A percentile compares a stretch with the other conserved stretches of the same genome.
phyloP scores from a whole-genome alignment of 2,113 vertebrate species.

The Drymodes brunneopygia region DNA sequence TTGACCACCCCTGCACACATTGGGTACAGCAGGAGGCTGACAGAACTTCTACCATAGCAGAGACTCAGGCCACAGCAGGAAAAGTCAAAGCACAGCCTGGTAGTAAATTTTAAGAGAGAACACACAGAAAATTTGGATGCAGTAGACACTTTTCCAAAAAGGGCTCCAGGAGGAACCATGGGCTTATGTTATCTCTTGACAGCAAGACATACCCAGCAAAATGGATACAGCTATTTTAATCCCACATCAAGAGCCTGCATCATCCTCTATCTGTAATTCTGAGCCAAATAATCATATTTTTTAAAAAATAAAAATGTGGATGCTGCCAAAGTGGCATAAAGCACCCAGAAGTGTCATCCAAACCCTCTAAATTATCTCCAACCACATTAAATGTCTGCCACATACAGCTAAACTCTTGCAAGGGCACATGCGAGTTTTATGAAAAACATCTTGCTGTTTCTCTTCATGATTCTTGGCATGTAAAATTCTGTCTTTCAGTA shows the following conservation, averaged over 20 bases:
- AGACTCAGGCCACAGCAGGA: background rate
- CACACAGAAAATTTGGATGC: background rate
- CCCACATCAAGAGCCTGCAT: background rate
- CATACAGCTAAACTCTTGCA: background rate
- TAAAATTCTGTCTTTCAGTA: background rate
- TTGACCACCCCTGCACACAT: rapidly evolving
- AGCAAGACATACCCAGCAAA: background rate
- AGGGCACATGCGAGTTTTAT: background rate
- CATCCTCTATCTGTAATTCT: background rate
- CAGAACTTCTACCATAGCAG: background rate
- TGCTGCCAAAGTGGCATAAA: background rate
- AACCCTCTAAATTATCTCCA: background rate
- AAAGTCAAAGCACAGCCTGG: background rate
- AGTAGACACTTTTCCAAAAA: background rate
- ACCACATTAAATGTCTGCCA: background rate
- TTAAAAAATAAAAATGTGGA: background rate
- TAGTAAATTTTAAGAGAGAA: background rate
- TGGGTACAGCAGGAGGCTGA: background rate
- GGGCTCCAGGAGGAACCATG: background rate
- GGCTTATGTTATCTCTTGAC: background rate
- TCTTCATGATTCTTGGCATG: background rate
- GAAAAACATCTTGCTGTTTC: background rate
- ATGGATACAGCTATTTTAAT: background rate
- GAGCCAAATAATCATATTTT: background rate
- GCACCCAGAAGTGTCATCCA: background rate